phyloP scores from a whole-genome alignment of 2,797 vertebrate genomes.

The Pagetopsis macropterus region DNA sequence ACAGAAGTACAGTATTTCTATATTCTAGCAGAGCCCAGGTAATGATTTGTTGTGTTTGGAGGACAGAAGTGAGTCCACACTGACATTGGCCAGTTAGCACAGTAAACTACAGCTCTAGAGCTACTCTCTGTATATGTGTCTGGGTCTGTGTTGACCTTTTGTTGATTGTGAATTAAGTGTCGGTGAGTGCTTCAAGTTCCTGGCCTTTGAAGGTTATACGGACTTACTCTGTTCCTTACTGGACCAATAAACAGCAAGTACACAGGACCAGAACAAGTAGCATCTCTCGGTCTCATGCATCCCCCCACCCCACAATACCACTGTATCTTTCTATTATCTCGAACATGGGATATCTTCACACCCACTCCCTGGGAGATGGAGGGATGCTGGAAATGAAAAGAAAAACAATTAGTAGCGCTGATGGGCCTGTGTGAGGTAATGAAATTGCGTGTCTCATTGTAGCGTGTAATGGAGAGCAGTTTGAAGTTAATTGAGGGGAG shows the following conservation, averaged over 20 bases:
- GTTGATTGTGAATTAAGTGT: conserved; percentile 75
- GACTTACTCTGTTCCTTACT: conserved; percentile 54
- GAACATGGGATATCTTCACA: conserved; percentile 50
- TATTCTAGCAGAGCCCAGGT: conserved; percentile 7
- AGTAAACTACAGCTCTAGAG: conserved; percentile 48
- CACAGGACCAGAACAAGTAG: conserved; percentile 22
- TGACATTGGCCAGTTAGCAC: conserved; percentile 55
- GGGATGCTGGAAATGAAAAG: conserved; percentile 70
- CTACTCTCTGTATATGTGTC: conserved; percentile 41
- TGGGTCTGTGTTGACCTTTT: conserved; percentile 72
- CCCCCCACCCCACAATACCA: conserved; percentile 10
- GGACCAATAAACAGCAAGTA: conserved; percentile 62
- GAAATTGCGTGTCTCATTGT: conserved; percentile 80
- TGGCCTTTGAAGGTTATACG: conserved; percentile 73
- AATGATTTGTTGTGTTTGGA: conserved; percentile 47
- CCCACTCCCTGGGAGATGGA: conserved; percentile 49
- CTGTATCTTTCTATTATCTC: conserved; percentile 43
- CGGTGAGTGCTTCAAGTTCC: conserved; percentile 57
- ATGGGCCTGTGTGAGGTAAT: conserved; percentile 78
- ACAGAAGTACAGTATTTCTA: conserved; percentile 20
- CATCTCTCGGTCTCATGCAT: conserved; percentile 14
- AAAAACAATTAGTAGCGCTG: conserved; percentile 80
- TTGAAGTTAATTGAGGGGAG: conserved; percentile 85
- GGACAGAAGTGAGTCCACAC: conserved; percentile 32
- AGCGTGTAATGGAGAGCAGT: conserved; percentile 84